These are phyloP conservation scores for Pipistrellus kuhlii DNA, from an alignment of 2,797 vertebrate genomes.

Conservation along the genomic window DNA sequence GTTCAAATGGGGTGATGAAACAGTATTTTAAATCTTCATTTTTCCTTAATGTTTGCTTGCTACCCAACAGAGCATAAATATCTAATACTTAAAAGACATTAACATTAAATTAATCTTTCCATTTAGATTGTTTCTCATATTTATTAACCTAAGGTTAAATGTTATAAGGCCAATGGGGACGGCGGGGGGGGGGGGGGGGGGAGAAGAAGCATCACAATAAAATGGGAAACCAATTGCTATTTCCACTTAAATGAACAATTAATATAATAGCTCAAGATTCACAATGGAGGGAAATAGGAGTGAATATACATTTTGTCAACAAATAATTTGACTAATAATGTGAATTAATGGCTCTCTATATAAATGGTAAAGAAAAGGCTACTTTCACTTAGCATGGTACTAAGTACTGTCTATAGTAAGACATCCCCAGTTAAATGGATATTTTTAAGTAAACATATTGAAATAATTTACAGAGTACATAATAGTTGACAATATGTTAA, in stretches of 20 bases:
- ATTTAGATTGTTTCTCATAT: slow-evolving; percentile 36
- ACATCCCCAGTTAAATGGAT: not conserved
- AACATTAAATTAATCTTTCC: slow-evolving; percentile 42
- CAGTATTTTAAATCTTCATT: slow-evolving; percentile 25
- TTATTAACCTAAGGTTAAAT: slow-evolving; percentile 16
- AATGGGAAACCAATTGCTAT: slow-evolving; percentile 7
- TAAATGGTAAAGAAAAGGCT: slow-evolving; percentile 53
- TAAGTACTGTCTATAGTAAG: not conserved
- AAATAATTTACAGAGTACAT: slow-evolving; percentile 54
- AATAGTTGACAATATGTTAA: slow-evolving; percentile 52
- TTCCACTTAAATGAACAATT: slow-evolving; percentile 36
- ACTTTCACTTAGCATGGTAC: not conserved
- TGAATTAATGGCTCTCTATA: slow-evolving; percentile 18
- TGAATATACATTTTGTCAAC: slow-evolving; percentile 3
- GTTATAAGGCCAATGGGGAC: not conserved
- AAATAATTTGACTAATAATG: not conserved
- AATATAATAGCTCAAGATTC: slow-evolving; percentile 51
- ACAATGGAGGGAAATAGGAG: not conserved
- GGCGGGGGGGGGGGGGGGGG: too few species aligned
- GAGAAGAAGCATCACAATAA: not conserved
- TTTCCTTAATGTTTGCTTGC: slow-evolving; percentile 52
- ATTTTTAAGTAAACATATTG: slow-evolving; percentile 55
- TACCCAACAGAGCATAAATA: slow-evolving; percentile 61
- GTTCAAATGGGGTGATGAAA: slow-evolving; percentile 53
- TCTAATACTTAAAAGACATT: slow-evolving; percentile 58